Percentiles rank a stretch among this genome's conserved stretches.
These are phyloP conservation scores for Vespertilio murinus DNA, from an alignment of 2,797 vertebrate genomes.

Conservation along the genomic window DNA sequence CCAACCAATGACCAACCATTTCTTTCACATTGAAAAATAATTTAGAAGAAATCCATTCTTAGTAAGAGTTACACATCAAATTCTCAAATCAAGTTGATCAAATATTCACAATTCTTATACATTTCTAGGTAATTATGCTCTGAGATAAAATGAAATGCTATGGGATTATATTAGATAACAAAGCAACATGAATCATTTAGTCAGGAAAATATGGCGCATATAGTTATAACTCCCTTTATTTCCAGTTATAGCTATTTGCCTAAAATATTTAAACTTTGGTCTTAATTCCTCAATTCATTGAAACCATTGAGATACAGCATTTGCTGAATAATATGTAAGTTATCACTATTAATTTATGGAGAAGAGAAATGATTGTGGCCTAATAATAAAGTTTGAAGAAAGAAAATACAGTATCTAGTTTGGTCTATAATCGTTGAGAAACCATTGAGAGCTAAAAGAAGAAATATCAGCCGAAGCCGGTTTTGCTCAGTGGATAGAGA, in stretches of 20 bases:
- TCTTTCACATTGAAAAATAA: not conserved
- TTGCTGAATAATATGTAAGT: constrained; percentile 1
- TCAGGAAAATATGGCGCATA: not conserved
- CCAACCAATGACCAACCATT: not conserved
- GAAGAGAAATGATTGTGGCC: not conserved
- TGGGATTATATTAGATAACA: not conserved
- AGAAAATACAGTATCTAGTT: not conserved
- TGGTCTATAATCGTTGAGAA: not conserved
- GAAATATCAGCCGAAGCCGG: no score
- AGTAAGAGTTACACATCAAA: not conserved
- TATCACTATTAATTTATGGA: not conserved
- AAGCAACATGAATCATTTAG: not conserved
- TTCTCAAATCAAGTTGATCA: constrained; percentile 15
- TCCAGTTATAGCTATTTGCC: not conserved
- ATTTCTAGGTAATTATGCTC: not conserved
- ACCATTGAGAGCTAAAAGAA: not conserved
- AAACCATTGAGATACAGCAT: not conserved
- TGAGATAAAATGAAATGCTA: constrained; percentile 20
- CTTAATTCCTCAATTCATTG: not conserved
- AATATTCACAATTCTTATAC: not conserved
- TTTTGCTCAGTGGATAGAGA: no score
- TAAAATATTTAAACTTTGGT: not conserved
- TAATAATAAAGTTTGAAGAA: constrained; percentile 20
- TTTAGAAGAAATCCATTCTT: not conserved
- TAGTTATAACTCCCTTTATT: not conserved